A percentile compares a stretch with the other conserved stretches of the same genome.
phyloP scores from a whole-genome alignment of 2,888 invertebrate genomes.

The Plebejus argus region DNA sequence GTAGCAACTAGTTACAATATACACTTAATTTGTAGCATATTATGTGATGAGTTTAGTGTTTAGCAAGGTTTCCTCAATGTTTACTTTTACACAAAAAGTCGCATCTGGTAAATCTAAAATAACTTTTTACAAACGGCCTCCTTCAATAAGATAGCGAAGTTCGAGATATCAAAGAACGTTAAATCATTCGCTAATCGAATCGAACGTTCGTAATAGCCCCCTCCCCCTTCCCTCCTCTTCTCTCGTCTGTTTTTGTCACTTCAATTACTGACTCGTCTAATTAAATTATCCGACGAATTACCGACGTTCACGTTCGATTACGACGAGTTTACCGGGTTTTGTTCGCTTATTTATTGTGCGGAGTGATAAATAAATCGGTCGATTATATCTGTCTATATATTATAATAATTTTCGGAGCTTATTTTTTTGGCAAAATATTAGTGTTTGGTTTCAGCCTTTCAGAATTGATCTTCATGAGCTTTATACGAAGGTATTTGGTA shows the following conservation, averaged over 20 bases:
- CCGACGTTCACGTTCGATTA: conserved; percentile 14
- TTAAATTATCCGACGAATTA: conserved; percentile 35
- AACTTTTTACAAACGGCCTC: not conserved
- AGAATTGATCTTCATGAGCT: too few species aligned
- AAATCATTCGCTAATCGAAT: conserved; percentile 31
- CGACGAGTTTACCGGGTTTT: not conserved
- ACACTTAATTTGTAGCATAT: too few species aligned
- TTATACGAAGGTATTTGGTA: too few species aligned
- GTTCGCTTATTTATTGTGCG: not conserved
- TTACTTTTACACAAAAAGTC: not conserved
- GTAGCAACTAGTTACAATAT: too few species aligned
- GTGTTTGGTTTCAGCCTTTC: too few species aligned
- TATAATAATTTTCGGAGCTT: not conserved
- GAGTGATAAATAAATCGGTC: not conserved
- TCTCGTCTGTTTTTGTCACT: conserved; percentile 46
- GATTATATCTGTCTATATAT: too few species aligned
- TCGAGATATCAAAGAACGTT: not conserved
- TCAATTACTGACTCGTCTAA: conserved; percentile 46
- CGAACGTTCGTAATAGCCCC: conserved; percentile 16
- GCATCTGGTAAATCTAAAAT: not conserved
- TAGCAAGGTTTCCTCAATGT: too few species aligned
- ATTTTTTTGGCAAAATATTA: not conserved
- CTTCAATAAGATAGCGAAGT: not conserved
- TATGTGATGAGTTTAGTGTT: too few species aligned
- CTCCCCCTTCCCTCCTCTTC: not conserved